Evolutionary conservation across 2,888 invertebrate species (phyloP), one percentile per base, ranked within the genome.

Genomic region (Stenodema calcarata): DNA sequence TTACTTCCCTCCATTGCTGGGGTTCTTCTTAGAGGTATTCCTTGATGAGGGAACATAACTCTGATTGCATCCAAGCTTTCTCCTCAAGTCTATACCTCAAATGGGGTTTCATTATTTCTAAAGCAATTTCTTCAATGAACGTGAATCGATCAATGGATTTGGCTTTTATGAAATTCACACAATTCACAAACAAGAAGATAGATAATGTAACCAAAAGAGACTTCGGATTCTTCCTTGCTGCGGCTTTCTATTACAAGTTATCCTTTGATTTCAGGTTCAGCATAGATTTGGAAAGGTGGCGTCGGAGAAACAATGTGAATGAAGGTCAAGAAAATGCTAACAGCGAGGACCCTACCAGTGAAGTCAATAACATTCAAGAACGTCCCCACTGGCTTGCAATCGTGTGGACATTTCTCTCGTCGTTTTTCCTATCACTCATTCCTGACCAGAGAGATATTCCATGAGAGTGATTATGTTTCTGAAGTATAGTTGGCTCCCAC

Each of bases 401-500:
- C 27, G 94, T 96, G 28, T 96, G 97, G 95, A 97, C 97, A 90
- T 96, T 98, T 91, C 94, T 99, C 89, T 94, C 96, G 0, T 96
- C 98, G 1, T 98, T 99, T 92, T 97, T 99, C 91, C 95, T 98
- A 12, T 99, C 98, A 0, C 92, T 99, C 86, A 95, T 99, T 91
- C 99, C 99, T 0, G 97, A 98, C 62, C 86, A 88, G 18, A 50
- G 87, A 70, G 88, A 88, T 69, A 85, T 87, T 80, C 82, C 82
- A 69, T 82, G 82, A 82, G 82, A 28, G 47, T 41, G 47, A 80
- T 80, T 54, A 16, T 78, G 44, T 54, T 62, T 82, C 41, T n/a
- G 30, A 18, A 47, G 54, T 82, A 69, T 35, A 69, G 62, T 69
- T 69, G 41, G 82, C 82, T 82, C 35, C 82, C 82, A 82, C 42